Percentiles rank a stretch among this genome's conserved stretches.
Evolutionary conservation across 35 echinoderm and acorn worm genomes (phyloP).

Genomic region (Apostichopus californicus): DNA sequence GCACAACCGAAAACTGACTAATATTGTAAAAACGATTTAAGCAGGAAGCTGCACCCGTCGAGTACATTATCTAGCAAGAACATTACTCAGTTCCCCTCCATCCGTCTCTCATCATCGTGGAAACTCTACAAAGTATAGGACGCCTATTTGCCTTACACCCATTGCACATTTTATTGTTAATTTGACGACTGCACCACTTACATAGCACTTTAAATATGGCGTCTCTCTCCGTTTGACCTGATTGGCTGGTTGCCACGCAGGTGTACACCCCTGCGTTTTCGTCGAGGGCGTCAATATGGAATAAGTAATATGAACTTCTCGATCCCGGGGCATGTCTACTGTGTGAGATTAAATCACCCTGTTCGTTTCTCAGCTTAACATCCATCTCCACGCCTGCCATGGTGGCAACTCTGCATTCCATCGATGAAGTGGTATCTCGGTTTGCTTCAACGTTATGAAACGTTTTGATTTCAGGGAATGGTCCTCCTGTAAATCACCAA

Average conservation of each 20-base stretch:
- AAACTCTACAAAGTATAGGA: too few relatives aligned
- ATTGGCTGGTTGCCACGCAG: constrained; percentile 44
- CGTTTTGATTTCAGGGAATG: background rate
- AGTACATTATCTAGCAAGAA: too few relatives aligned
- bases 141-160: too few relatives aligned
- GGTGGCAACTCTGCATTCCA: background rate
- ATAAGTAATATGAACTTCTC: background rate
- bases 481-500: background rate
- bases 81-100: too few relatives aligned
- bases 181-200: too few relatives aligned
- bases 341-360: background rate
- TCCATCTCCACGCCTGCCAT: background rate
- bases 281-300: constrained; percentile 9
- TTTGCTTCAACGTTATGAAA: background rate
- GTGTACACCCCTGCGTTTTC: constrained; percentile 42
- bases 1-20: too few relatives aligned
- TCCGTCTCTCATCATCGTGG: too few relatives aligned
- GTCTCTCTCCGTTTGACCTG: background rate
- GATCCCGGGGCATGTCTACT: too few relatives aligned
- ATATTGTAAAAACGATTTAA: too few relatives aligned
- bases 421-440: background rate
- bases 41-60: too few relatives aligned
- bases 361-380: background rate
- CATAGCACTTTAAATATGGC: too few relatives aligned
- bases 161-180: too few relatives aligned